A percentile compares a stretch with the other conserved stretches of the same genome.
These are phyloP conservation scores for Trissolcus japonicus DNA, from an alignment of 2,888 invertebrate species.

Conservation along the genomic window DNA sequence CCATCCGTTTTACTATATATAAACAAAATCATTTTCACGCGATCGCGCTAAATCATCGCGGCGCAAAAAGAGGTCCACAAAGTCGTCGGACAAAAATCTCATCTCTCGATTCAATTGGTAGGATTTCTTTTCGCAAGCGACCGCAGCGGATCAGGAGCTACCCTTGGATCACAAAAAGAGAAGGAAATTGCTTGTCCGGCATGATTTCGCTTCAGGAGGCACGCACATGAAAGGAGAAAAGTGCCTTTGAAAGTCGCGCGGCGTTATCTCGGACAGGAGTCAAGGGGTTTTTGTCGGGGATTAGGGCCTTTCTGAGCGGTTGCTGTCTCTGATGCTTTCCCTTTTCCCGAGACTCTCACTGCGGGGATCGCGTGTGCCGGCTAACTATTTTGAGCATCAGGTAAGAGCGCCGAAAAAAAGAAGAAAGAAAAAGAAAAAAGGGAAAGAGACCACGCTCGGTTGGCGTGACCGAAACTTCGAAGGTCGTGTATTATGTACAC, in stretches of 20 bases:
- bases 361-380: conserved; percentile 20
- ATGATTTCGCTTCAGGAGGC: conserved; percentile 17
- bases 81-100: conserved; percentile 24
- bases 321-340: conserved; percentile 45
- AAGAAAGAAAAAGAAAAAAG: conserved; percentile 3
- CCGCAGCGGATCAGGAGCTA: conserved; percentile 12
- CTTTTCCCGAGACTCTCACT: conserved; percentile 22
- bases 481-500: conserved; percentile 63
- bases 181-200: conserved; percentile 22
- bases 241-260: conserved; percentile 29
- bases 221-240: conserved; percentile 21
- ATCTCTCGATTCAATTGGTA: conserved; percentile 9
- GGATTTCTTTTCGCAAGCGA: conserved; percentile 17
- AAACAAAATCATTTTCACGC: conserved; percentile 33
- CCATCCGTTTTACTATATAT: neutral
- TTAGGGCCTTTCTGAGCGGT: conserved; percentile 43
- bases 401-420: conserved; percentile 52
- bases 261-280: conserved; percentile 52
- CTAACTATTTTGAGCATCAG: conserved; percentile 43
- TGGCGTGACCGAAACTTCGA: conserved; percentile 66
- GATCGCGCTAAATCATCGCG: conserved; percentile 21
- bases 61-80: conserved; percentile 8
- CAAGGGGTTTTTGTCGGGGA: conserved; percentile 60
- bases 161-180: conserved; percentile 4
- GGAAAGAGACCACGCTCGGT: conserved; percentile 57